phyloP scores from a whole-genome alignment of 1,140 invertebrate genomes.

The Diorhabda sublineata region DNA sequence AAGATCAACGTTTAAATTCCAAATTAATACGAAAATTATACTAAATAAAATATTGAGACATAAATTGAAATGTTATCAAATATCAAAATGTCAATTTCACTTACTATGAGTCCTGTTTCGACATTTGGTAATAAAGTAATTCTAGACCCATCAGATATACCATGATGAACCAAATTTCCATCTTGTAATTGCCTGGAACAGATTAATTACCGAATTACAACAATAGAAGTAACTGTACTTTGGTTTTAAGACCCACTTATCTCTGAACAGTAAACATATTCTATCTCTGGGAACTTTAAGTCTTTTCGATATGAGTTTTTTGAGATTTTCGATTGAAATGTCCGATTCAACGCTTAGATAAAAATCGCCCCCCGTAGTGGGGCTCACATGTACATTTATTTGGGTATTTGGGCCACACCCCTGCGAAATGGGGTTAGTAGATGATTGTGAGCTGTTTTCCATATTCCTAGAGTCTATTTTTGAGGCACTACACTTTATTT shows the following conservation, averaged over 20 bases:
- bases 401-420: conserved; percentile 66
- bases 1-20: conserved; percentile 4
- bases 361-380: conserved; percentile 88
- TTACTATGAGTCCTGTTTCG: conserved; percentile 90
- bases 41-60: neutral
- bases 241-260: conserved; percentile 67
- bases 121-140: conserved; percentile 88
- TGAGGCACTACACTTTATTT: conserved; percentile 16
- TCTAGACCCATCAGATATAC: conserved; percentile 79
- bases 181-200: conserved; percentile 78
- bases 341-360: conserved; percentile 72
- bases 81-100: conserved; percentile 43
- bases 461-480: conserved; percentile 26
- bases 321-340: conserved; percentile 81
- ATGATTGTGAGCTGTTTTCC: conserved; percentile 45
- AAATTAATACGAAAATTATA: neutral
- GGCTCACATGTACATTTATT: conserved; percentile 78
- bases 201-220: conserved; percentile 25
- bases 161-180: conserved; percentile 81
- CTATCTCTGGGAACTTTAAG: conserved; percentile 88
- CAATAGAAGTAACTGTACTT: conserved; percentile 36
- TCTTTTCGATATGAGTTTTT: conserved; percentile 86
- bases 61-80: conserved; percentile 6
- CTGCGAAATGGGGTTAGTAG: conserved; percentile 46
- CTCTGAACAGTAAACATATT: conserved; percentile 84